Conservation (phyloP, 1,140 invertebrate genomes). For the Aphelinus certus region DNA sequence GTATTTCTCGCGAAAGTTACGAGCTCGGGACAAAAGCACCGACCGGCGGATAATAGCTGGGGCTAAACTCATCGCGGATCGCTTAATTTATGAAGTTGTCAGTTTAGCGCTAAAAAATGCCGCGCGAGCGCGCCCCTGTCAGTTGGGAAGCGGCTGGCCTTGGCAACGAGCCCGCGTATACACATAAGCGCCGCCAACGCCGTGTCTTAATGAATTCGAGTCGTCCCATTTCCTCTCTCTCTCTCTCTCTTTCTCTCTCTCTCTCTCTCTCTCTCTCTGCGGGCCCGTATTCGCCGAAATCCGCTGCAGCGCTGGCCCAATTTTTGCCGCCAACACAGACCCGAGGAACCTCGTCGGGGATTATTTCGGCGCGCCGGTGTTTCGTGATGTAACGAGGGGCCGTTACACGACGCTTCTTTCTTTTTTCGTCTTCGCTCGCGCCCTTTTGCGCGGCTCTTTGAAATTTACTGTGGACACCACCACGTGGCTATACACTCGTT, state of each 20-base stretch:
- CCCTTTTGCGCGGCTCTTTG: too few species aligned
- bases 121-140: not conserved
- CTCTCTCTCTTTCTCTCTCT: not conserved
- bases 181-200: not conserved
- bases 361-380: too few species aligned
- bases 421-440: too few species aligned
- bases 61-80: not conserved
- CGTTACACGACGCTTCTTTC: too few species aligned
- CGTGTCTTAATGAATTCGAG: constrained; percentile 22
- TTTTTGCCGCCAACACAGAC: not conserved
- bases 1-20: constrained; percentile 21
- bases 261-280: not conserved
- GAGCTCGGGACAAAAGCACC: not conserved
- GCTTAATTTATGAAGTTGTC: constrained; percentile 32
- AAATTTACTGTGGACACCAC: too few species aligned
- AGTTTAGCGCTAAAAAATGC: constrained; percentile 29
- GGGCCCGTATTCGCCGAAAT: constrained; percentile 2
- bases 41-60: constrained; percentile 4
- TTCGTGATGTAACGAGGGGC: too few species aligned
- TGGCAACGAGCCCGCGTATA: not conserved
- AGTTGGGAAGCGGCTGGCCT: constrained; percentile 3
- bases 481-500: too few species aligned
- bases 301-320: not conserved
- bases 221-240: constrained; percentile 1
- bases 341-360: too few species aligned